Conservation (phyloP, 2,888 invertebrate species). For the Nephrocerus scutellatus region DNA sequence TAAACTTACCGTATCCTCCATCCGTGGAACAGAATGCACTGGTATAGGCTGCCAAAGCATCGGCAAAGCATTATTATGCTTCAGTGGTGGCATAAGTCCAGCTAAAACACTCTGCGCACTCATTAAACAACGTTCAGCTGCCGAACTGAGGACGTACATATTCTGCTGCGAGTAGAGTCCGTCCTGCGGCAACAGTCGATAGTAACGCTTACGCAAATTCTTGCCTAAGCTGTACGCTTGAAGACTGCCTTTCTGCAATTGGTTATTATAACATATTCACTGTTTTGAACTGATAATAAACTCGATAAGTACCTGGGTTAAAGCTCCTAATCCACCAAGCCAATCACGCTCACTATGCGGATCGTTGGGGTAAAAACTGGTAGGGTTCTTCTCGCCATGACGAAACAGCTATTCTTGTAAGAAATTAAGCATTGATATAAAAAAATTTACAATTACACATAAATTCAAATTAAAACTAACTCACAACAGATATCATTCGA, state of each 20-base stretch:
- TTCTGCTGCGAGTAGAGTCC: conserved; percentile 55
- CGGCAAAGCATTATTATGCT: conserved; percentile 41
- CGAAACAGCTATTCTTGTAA: conserved; percentile 39
- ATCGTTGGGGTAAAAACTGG: conserved; percentile 69
- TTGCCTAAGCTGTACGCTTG: conserved; percentile 70
- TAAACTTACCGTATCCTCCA: conserved; percentile 61
- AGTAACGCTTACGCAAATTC: conserved; percentile 64
- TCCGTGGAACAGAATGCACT: conserved; percentile 65
- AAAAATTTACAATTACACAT: neutral
- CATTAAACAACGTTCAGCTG: conserved; percentile 76
- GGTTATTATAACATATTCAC: neutral
- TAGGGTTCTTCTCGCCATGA: conserved; percentile 55
- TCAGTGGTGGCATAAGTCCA: conserved; percentile 54
- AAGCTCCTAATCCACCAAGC: conserved; percentile 74
- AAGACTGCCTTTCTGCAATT: conserved; percentile 62
- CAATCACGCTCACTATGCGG: conserved; percentile 68
- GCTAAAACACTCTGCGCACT: conserved; percentile 72
- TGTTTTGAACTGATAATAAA: neutral
- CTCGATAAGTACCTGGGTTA: conserved; percentile 52
- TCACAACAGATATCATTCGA: conserved; percentile 45
- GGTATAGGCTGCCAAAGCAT: conserved; percentile 82
- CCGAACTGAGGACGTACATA: conserved; percentile 64
- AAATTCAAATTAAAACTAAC: conserved; percentile 18
- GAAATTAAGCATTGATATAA: neutral
- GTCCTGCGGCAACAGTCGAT: conserved; percentile 56